A percentile compares a stretch with the other conserved stretches of the same genome.
These are phyloP conservation scores for Agapetus fuscipes DNA, from an alignment of 2,888 invertebrate genomes.

Conservation along the genomic window DNA sequence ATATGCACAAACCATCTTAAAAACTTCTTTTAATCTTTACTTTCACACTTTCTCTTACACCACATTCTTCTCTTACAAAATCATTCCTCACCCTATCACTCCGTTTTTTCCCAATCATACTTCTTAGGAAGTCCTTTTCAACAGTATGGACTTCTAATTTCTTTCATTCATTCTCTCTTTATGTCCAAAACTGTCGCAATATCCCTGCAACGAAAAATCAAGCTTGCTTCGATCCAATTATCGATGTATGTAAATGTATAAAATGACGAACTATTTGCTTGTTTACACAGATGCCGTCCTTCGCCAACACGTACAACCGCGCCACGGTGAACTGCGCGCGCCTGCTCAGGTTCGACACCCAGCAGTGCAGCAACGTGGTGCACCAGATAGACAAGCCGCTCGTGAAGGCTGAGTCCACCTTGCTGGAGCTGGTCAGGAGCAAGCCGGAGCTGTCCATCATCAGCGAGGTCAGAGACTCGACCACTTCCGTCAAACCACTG, in stretches of 20 bases:
- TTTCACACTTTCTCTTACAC: too few relatives aligned
- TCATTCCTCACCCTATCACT: too few relatives aligned
- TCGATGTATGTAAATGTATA: slow-evolving; percentile 3
- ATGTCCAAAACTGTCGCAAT: too few relatives aligned
- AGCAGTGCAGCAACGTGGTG: slow-evolving; percentile 57
- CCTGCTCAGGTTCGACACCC: slow-evolving; percentile 49
- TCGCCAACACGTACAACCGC: slow-evolving; percentile 46
- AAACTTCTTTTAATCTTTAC: too few relatives aligned
- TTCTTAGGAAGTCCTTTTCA: too few relatives aligned
- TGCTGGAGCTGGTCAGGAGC: slow-evolving; percentile 38
- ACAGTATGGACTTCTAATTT: too few relatives aligned
- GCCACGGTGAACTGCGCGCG: slow-evolving; percentile 60
- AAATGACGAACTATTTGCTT: slow-evolving; percentile 8
- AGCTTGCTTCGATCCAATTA: neutral
- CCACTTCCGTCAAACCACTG: too few relatives aligned
- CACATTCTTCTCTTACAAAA: too few relatives aligned
- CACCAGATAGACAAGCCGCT: slow-evolving; percentile 55
- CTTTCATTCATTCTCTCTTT: too few relatives aligned
- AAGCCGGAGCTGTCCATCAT: slow-evolving; percentile 37
- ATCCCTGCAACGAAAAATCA: too few relatives aligned
- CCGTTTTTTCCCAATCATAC: too few relatives aligned
- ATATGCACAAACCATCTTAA: too few relatives aligned
- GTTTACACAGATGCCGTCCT: slow-evolving; percentile 42
- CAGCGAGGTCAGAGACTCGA: slow-evolving; percentile 31
- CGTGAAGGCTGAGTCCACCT: slow-evolving; percentile 37